Percentiles rank a stretch among this genome's conserved stretches.
Conservation (phyloP, 2,797 vertebrate species). For the Pygocentrus nattereri region DNA sequence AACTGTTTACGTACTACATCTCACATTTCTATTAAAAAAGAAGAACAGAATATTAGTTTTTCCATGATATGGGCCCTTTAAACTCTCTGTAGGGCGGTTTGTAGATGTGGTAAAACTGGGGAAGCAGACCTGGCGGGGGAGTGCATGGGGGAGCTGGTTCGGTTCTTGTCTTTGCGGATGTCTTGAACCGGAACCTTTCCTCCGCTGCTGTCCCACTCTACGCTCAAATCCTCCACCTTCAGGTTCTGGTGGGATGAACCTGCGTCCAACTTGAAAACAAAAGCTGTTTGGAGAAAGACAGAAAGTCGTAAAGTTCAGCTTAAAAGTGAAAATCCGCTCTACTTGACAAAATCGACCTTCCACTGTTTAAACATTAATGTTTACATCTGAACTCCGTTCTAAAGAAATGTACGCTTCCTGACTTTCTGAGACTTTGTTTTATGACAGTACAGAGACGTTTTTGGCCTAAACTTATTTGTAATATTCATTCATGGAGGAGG, state of each 20-base stretch:
- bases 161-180: constrained; percentile 92
- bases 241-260: constrained; percentile 93
- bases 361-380: too few relatives aligned
- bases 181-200: constrained; percentile 90
- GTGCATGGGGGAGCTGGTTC: constrained; percentile 91
- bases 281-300: constrained; percentile 76
- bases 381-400: too few relatives aligned
- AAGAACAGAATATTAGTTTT: too few relatives aligned
- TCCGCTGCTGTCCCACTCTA: constrained; percentile 94
- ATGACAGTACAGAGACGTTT: too few relatives aligned
- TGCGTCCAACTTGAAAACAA: constrained; percentile 90
- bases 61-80: not conserved
- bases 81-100: not conserved
- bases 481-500: too few relatives aligned
- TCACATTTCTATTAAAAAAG: too few relatives aligned
- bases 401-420: too few relatives aligned
- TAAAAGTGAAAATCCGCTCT: too few relatives aligned
- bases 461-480: too few relatives aligned
- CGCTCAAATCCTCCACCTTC: constrained; percentile 90
- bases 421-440: too few relatives aligned
- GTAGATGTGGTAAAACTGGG: not conserved
- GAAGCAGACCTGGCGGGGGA: constrained; percentile 89
- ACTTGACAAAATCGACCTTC: too few relatives aligned
- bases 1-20: too few relatives aligned
- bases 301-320: not conserved